A percentile compares a stretch with the other conserved stretches of the same genome.
These are phyloP conservation scores for Leptogaster cylindrica DNA, from an alignment of 2,888 invertebrate species.

Conservation along the genomic window DNA sequence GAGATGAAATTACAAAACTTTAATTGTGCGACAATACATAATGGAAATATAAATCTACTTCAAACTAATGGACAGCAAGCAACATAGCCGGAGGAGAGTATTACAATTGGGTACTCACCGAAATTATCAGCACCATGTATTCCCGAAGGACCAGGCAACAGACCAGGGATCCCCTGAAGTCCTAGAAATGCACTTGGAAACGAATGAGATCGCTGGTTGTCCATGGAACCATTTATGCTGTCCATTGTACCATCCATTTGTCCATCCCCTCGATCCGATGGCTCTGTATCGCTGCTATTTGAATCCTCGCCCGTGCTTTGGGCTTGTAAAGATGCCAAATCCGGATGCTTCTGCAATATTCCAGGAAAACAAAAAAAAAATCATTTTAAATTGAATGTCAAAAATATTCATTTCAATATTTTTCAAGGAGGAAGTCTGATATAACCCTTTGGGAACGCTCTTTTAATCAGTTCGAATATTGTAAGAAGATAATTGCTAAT, in stretches of 20 bases:
- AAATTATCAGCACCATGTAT: conserved; percentile 82
- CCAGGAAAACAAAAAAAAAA: not conserved
- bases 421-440: too few species aligned
- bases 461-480: too few species aligned
- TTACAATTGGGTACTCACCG: conserved; percentile 67
- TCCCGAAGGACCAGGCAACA: conserved; percentile 86
- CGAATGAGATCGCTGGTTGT: conserved; percentile 72
- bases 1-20: not conserved
- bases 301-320: conserved; percentile 84
- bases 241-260: conserved; percentile 69
- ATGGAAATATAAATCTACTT: conserved; percentile 29
- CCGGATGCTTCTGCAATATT: conserved; percentile 63
- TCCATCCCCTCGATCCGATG: conserved; percentile 71
- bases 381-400: not conserved
- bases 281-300: conserved; percentile 81
- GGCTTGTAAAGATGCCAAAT: conserved; percentile 66
- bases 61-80: conserved; percentile 28
- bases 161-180: conserved; percentile 78
- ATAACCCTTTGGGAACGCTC: too few species aligned
- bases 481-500: too few species aligned
- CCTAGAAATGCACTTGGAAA: conserved; percentile 82
- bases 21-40: conserved; percentile 7
- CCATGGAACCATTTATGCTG: conserved; percentile 70
- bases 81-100: not conserved
- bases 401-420: not conserved